phyloP scores from a whole-genome alignment of 2,797 vertebrate species.

The Neosalanx taihuensis region DNA sequence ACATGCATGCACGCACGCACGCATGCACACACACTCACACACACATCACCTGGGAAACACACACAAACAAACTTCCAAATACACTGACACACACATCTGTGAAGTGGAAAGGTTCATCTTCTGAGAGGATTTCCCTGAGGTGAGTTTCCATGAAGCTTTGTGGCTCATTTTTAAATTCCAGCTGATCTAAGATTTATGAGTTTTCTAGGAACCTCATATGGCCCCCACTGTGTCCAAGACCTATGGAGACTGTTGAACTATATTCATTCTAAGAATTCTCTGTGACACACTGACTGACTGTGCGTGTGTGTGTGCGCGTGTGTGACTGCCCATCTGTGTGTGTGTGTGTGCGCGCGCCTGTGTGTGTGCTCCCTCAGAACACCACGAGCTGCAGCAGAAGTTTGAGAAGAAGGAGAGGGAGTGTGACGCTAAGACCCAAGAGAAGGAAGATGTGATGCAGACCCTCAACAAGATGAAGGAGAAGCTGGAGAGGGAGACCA shows the following conservation, averaged over 20 bases:
- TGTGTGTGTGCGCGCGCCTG: neutral
- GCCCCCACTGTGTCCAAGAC: too few species aligned
- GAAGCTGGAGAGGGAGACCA: conserved; percentile 93
- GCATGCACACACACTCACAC: neutral
- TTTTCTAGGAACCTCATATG: neutral
- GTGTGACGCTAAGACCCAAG: conserved; percentile 95
- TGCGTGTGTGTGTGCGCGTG: too few species aligned
- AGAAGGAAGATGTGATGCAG: conserved; percentile 99
- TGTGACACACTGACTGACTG: too few species aligned
- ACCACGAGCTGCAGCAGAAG: conserved; percentile 92
- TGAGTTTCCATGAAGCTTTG: neutral
- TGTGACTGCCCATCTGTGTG: neutral
- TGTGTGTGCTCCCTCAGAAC: conserved; percentile 78
- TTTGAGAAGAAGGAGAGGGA: conserved; percentile 97
- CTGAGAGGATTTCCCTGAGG: neutral
- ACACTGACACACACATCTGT: neutral
- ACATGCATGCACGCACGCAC: neutral
- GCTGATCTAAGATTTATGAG: neutral
- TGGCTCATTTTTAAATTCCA: neutral
- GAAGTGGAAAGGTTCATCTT: neutral
- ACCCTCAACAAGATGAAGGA: conserved; percentile 99
- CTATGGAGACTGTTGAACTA: too few species aligned
- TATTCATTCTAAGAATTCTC: too few species aligned
- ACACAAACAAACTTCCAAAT: neutral
- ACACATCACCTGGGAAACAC: neutral